These are phyloP conservation scores for Climacteris rufus DNA, from an alignment of 2,113 vertebrate genomes.

Conservation along the genomic window DNA sequence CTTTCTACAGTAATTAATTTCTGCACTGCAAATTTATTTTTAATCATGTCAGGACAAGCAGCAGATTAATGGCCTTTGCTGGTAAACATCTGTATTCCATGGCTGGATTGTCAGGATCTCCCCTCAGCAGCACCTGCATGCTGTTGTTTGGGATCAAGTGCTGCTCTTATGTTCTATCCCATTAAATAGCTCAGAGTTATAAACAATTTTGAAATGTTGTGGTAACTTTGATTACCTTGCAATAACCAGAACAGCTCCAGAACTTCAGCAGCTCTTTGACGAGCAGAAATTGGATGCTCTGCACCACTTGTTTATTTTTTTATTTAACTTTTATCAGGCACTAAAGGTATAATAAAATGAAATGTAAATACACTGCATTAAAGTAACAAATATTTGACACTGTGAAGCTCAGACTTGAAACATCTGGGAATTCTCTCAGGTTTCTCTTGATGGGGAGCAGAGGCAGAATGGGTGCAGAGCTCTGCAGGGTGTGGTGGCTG, in stretches of 20 bases:
- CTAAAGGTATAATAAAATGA: background rate
- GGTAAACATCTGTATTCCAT: background rate
- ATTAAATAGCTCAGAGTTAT: background rate
- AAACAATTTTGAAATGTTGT: conserved; percentile 15
- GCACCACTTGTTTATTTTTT: background rate
- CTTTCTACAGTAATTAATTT: background rate
- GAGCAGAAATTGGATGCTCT: background rate
- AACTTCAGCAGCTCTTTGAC: conserved; percentile 1
- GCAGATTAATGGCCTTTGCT: background rate
- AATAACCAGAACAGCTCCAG: background rate
- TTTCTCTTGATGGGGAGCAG: background rate
- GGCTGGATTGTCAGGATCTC: background rate
- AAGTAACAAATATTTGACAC: background rate
- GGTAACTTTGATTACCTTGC: conserved; percentile 7
- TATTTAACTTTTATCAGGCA: conserved; percentile 21
- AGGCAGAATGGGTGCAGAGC: background rate
- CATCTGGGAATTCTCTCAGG: background rate
- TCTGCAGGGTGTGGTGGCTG: background rate
- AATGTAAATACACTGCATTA: background rate
- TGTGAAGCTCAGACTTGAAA: background rate
- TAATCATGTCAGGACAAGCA: background rate
- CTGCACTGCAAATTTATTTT: background rate
- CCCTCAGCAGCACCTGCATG: background rate
- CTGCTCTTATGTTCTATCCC: background rate
- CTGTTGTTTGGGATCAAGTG: background rate